These are phyloP conservation scores for Premnoplex brunnescens DNA, from an alignment of 2,797 vertebrate species.

Conservation along the genomic window DNA sequence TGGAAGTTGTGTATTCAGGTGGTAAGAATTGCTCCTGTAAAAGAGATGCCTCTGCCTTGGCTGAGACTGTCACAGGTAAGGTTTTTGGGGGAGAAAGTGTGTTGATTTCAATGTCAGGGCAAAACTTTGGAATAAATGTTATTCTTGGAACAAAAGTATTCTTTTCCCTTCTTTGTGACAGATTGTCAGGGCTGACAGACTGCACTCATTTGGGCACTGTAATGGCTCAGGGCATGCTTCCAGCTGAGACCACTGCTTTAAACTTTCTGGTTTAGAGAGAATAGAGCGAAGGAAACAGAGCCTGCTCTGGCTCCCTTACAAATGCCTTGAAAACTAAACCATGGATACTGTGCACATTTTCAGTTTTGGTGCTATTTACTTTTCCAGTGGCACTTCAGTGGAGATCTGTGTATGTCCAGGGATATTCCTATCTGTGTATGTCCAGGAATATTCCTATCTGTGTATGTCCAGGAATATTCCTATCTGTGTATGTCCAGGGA, in stretches of 20 bases:
- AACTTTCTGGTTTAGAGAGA: not conserved
- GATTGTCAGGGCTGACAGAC: not conserved
- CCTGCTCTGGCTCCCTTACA: not conserved
- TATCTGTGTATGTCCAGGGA: accelerated
- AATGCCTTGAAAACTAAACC: not conserved
- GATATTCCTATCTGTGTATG: accelerated
- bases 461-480: too few species aligned
- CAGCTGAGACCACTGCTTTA: not conserved
- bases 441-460: not conserved
- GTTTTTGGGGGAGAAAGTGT: not conserved
- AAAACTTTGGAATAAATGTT: not conserved
- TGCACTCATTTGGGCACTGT: not conserved
- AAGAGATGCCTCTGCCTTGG: not conserved
- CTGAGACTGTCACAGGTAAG: not conserved
- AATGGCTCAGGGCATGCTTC: not conserved
- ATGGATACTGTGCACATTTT: not conserved
- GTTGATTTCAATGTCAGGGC: not conserved
- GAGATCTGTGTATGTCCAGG: accelerated
- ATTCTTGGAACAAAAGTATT: not conserved
- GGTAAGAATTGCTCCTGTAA: not conserved
- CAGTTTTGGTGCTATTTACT: not conserved
- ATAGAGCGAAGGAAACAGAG: not conserved
- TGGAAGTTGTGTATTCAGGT: not conserved
- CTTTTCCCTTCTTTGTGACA: not conserved
- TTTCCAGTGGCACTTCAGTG: not conserved